Base-by-base conservation (phyloP, 30 jellyfish, hydroid and myxozoan genomes). In the Hydractinia symbiolongicarpus region DNA sequence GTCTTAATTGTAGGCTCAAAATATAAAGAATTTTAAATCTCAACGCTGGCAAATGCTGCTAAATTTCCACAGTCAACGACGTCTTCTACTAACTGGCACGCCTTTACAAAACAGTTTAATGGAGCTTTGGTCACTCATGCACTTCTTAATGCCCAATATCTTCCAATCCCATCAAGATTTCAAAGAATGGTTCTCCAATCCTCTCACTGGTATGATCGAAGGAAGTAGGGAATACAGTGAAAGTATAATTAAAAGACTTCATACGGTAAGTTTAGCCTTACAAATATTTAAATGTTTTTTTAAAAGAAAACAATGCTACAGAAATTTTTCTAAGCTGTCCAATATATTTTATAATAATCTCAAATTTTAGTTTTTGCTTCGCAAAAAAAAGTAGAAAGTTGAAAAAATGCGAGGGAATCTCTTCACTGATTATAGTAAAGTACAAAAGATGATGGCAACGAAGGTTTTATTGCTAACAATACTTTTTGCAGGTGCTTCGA, bases 91-190 rank as follows among this genome's bases (percentile, higher is more conserved):
- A 7, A 93, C 98, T 56, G 98, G 98, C 16, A 93, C 98, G 4
- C 98, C 98, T 6, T 80, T 93, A 79, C 98, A 93, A 56, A 93
- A 93, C 79, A 85, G 94, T 66, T 86, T 93, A 49, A 93, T 93
- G 98, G 98, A 93, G 86, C 67, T 93, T 66, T 93, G 98, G 98
- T 93, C 98, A 30, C 86, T 93, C 55, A 93, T 93, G 98, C 98
- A 93, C 67, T 93, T 93, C 54, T 74, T 93, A 73, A 93, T 93
- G 98, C 98, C 98, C 4, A 95, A 93, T 50, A 72, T 93, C 56
- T 93, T 93, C 68, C 75, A 89, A 60, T 93, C 98, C 17, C 98
- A 93, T 68, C 98, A 93, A 60, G 98, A 93, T 57, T 93, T 93
- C 88, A 87, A 87, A 79, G 98, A 93, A 81, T 93, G 98, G 98